These are phyloP conservation scores for Nerophis ophidion DNA, from an alignment of 2,113 vertebrate genomes.

Conservation along the genomic window DNA sequence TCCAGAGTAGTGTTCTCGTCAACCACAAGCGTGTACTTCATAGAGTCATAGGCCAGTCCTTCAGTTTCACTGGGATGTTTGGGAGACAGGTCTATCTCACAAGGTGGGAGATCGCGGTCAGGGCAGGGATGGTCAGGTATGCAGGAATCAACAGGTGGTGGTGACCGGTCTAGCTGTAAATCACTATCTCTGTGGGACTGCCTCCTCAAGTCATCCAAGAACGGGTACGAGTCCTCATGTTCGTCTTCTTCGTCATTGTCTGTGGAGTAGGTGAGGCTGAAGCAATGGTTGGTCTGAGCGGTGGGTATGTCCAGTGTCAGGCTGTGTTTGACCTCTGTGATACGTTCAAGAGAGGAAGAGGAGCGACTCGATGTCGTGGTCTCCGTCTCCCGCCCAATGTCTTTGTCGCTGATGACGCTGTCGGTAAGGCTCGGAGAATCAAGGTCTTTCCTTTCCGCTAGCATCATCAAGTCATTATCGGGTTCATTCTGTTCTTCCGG, in stretches of 20 bases:
- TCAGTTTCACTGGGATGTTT: conserved; percentile 69
- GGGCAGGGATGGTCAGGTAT: conserved; percentile 48
- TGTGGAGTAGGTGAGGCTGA: conserved; percentile 74
- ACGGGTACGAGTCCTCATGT: conserved; percentile 57
- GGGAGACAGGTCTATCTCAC: conserved; percentile 45
- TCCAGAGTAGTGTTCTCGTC: conserved; percentile 96
- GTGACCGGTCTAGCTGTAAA: conserved; percentile 63
- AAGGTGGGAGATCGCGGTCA: conserved; percentile 53
- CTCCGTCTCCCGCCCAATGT: conserved; percentile 64
- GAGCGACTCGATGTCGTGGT: conserved; percentile 50
- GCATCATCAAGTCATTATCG: conserved; percentile 70
- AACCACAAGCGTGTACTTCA: conserved; percentile 97
- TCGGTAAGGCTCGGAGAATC: conserved; percentile 68
- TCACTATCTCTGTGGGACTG: conserved; percentile 64
- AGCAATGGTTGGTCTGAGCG: conserved; percentile 81
- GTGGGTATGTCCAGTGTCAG: conserved; percentile 74
- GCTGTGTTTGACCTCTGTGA: conserved; percentile 72
- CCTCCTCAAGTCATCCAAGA: conserved; percentile 58
- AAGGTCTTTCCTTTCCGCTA: conserved; percentile 55
- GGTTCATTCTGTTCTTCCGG: conserved; percentile 61
- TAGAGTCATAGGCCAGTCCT: conserved; percentile 87
- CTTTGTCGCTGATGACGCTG: conserved; percentile 68
- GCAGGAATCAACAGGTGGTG: conserved; percentile 64
- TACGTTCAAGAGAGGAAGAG: conserved; percentile 66
- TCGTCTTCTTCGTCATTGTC: conserved; percentile 78